Evolutionary conservation across 2,113 vertebrate genomes (phyloP).

Genomic region (Cebus imitator): DNA sequence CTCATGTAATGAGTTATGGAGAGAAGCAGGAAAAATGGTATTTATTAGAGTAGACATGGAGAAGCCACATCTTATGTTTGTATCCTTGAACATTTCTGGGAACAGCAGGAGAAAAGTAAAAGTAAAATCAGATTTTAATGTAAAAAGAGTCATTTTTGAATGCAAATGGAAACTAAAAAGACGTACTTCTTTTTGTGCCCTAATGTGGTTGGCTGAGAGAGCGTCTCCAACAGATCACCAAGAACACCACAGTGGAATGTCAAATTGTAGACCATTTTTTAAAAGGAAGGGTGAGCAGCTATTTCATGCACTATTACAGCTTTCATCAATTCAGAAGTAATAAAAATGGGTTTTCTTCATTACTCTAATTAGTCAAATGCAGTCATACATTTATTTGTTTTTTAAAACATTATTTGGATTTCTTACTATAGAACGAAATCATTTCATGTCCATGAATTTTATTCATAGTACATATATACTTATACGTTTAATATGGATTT

Average conservation of each 20-base stretch:
- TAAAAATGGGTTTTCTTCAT: not conserved
- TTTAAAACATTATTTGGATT: not conserved
- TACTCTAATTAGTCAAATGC: constrained; percentile 24
- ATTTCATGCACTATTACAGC: not conserved
- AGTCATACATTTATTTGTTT: not conserved
- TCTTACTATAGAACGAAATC: not conserved
- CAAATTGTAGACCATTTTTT: not conserved
- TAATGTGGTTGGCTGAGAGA: not conserved
- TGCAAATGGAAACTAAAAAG: not conserved
- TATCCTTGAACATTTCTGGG: constrained; percentile 29
- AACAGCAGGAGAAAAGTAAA: not conserved
- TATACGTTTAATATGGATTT: not conserved
- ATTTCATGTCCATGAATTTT: constrained; percentile 10
- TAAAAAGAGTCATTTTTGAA: constrained; percentile 22
- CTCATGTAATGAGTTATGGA: not conserved
- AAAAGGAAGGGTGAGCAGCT: not conserved
- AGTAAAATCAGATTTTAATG: not conserved
- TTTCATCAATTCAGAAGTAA: constrained; percentile 45
- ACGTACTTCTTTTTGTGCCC: not conserved
- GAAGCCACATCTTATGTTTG: not conserved
- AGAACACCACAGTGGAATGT: not conserved
- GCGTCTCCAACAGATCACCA: not conserved
- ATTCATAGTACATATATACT: not conserved
- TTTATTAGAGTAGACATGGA: not conserved
- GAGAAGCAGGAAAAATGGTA: not conserved